Base-by-base conservation (phyloP, 2,888 invertebrate species). In the Phanerotoma sp. region DNA sequence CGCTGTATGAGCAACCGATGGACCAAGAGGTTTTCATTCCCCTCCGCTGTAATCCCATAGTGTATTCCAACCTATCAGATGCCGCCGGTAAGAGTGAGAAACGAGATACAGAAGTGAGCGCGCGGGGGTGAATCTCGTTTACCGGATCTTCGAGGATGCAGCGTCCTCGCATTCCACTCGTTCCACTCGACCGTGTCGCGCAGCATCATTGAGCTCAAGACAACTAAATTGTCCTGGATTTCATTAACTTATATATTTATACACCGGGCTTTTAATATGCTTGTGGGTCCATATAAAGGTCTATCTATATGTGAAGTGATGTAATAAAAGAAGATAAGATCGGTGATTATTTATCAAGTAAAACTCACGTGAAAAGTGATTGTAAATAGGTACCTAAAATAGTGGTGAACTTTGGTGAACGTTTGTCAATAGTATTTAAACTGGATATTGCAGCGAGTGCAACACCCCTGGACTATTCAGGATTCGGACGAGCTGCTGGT, bases 11-110 rank as follows among this genome's bases (percentile, higher is more conserved):
- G 46, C 45, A 51, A 32, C 46, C 32, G 41, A 56, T 58, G 60
- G 53, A 59, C 57, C 52, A 48, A 46, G 45, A 54, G 53, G 53
- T 40, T 50, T 58, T 56, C 67, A n/a, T 68, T 69, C 68, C 71
- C 65, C 62, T 65, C 41, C 18, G 33, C 30, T 10, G 21, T 41
- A 22, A 20, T 28, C 38, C 20, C 15, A 42, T 18, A 37, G 33
- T 37, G 47, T 22, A 35, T 51, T 38, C 35, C 50, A 21, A 40
- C 46, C 37, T 49, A 50, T 28, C 32, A 21, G 53, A 37, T 47
- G 22, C n/a, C 16, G 18, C 46, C 20, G 18, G 46, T 15, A 33
- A 20, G 35, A 48, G 42, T 32, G 28, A 28, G 51, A 51, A 28
- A 10, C 30, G 6, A 20, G 11, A 16, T 18, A 18, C 16, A 10